Conservation (phyloP, 2,888 invertebrate species). For the Tridacna crocea region DNA sequence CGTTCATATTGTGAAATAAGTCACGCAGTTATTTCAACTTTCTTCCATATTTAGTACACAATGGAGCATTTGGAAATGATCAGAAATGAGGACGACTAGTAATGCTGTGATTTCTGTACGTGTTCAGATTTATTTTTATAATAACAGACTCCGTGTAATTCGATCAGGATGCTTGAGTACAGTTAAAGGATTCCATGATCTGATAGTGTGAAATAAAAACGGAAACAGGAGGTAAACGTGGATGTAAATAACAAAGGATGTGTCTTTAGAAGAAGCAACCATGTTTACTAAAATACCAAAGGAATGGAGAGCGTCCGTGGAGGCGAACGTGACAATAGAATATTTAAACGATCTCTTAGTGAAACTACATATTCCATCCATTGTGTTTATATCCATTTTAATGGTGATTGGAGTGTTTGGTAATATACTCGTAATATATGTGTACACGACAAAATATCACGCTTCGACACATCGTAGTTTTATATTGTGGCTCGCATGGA, state of each 20-base stretch:
- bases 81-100: neutral
- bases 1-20: neutral
- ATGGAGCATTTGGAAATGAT: neutral
- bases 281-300: conserved; percentile 59
- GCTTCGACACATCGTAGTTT: conserved; percentile 70
- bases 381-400: conserved; percentile 68
- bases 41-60: neutral
- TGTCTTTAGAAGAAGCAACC: neutral
- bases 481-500: conserved; percentile 70
- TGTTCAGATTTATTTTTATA: no score
- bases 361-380: conserved; percentile 67
- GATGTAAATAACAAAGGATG: no score
- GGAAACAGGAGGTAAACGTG: no score
- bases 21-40: neutral
- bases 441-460: conserved; percentile 70
- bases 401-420: conserved; percentile 72
- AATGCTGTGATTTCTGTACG: no score
- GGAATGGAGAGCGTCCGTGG: conserved; percentile 41
- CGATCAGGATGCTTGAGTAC: no score
- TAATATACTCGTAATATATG: conserved; percentile 69
- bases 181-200: no score
- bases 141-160: no score
- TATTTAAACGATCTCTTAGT: conserved; percentile 65
- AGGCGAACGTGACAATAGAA: conserved; percentile 55
- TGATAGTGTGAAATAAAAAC: no score